Conservation (phyloP, 2,888 invertebrate genomes). For the Zonitis immaculata region DNA sequence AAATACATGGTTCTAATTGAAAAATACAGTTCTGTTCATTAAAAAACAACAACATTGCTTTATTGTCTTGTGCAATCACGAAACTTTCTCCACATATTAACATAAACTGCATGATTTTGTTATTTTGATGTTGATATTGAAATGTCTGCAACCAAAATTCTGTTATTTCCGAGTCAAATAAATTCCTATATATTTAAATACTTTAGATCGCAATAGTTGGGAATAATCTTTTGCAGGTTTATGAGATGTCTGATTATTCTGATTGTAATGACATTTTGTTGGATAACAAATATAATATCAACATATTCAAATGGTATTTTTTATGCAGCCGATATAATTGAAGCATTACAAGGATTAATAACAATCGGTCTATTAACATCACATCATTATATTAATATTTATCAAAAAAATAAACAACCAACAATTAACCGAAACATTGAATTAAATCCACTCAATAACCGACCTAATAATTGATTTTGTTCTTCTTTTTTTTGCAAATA, state of each 20-base stretch:
- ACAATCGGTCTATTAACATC: slow-evolving; percentile 10
- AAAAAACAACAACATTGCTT: too few relatives aligned
- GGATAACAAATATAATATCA: slow-evolving; percentile 13
- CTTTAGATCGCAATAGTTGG: too few relatives aligned
- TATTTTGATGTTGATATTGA: background rate
- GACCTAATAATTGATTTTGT: background rate
- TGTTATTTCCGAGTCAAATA: too few relatives aligned
- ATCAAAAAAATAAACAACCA: background rate
- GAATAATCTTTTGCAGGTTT: slow-evolving; percentile 17
- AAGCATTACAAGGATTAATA: slow-evolving; percentile 17
- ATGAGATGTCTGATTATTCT: slow-evolving; percentile 11
- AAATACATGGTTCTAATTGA: too few relatives aligned
- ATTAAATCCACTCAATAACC: background rate
- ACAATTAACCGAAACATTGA: background rate
- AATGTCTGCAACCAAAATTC: background rate
- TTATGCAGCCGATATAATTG: slow-evolving; percentile 9
- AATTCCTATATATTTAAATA: too few relatives aligned
- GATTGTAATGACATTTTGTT: slow-evolving; percentile 13
- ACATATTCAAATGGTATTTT: slow-evolving; percentile 9
- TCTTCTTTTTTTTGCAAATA: too few relatives aligned
- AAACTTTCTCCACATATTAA: background rate
- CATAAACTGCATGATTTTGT: background rate
- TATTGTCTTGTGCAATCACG: background rate
- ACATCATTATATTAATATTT: slow-evolving; percentile 9
- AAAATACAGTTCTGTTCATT: too few relatives aligned